phyloP scores from a whole-genome alignment of 2,113 vertebrate genomes.

The Trinectes maculatus region DNA sequence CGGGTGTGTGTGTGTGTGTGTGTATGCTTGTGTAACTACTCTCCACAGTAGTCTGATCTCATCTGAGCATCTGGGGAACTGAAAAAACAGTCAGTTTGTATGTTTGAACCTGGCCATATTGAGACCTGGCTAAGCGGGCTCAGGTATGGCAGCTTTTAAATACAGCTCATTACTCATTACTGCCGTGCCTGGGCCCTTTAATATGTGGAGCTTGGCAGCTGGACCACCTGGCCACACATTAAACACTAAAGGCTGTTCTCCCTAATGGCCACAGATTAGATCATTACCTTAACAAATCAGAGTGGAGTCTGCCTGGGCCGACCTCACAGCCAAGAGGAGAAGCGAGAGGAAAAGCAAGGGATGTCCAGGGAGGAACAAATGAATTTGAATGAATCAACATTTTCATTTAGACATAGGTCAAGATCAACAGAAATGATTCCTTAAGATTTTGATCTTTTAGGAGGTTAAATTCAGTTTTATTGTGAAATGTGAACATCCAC shows the following conservation, averaged over 20 bases:
- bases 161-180: conserved; percentile 78
- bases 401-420: too few relatives aligned
- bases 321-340: conserved; percentile 46
- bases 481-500: too few relatives aligned
- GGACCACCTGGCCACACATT: conserved; percentile 81
- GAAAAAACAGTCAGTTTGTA: conserved; percentile 67
- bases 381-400: too few relatives aligned
- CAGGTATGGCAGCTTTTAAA: conserved; percentile 76
- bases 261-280: conserved; percentile 76
- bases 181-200: conserved; percentile 65
- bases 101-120: conserved; percentile 70
- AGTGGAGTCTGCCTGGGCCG: conserved; percentile 40
- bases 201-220: conserved; percentile 73
- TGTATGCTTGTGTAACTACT: neutral
- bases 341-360: conserved; percentile 30
- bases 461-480: too few relatives aligned
- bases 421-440: too few relatives aligned
- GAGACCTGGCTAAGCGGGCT: conserved; percentile 58
- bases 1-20: neutral
- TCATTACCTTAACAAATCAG: conserved; percentile 79
- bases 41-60: conserved; percentile 4
- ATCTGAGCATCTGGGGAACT: conserved; percentile 56
- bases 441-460: too few relatives aligned
- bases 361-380: neutral
- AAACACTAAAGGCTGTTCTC: conserved; percentile 78